phyloP scores from a whole-genome alignment of 2,113 vertebrate species.

The Cyprinodon tularosa region DNA sequence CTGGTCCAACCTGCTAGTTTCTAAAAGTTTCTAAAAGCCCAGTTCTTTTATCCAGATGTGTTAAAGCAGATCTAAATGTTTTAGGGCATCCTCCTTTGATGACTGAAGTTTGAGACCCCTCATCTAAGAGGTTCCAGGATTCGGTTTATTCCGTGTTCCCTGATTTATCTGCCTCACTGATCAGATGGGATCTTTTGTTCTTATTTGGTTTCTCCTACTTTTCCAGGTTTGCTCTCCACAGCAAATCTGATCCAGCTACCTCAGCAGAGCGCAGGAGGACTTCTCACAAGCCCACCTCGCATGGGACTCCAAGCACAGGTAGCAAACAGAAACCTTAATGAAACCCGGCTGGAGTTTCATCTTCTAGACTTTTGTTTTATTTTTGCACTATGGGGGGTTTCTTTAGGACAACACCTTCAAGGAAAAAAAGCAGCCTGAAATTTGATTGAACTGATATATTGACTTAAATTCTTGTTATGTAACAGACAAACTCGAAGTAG shows the following conservation, averaged over 20 bases:
- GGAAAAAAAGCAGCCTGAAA: not conserved
- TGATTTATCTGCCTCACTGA: not conserved
- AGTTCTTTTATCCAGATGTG: too few species aligned
- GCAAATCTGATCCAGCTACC: conserved; percentile 94
- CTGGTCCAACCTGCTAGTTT: too few species aligned
- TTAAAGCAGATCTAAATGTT: too few species aligned
- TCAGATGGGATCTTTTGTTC: not conserved
- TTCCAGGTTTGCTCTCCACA: conserved; percentile 86
- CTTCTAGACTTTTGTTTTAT: not conserved
- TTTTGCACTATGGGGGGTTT: not conserved
- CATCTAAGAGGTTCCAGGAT: not conserved
- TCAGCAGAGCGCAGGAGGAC: conserved; percentile 89
- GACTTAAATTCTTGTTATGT: not conserved
- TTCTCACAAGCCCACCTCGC: conserved; percentile 86
- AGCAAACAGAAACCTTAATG: not conserved
- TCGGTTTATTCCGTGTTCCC: too few species aligned
- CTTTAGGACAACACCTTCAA: too few species aligned
- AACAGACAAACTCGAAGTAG: not conserved
- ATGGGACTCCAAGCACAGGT: conserved; percentile 89
- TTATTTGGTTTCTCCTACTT: not conserved
- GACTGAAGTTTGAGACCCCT: too few species aligned
- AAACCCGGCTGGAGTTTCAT: not conserved
- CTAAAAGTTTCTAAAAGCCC: too few species aligned
- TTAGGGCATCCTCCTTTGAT: too few species aligned
- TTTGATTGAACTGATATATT: too few species aligned